Base-by-base conservation (phyloP, 2,797 vertebrate species). In the Anabas testudineus region DNA sequence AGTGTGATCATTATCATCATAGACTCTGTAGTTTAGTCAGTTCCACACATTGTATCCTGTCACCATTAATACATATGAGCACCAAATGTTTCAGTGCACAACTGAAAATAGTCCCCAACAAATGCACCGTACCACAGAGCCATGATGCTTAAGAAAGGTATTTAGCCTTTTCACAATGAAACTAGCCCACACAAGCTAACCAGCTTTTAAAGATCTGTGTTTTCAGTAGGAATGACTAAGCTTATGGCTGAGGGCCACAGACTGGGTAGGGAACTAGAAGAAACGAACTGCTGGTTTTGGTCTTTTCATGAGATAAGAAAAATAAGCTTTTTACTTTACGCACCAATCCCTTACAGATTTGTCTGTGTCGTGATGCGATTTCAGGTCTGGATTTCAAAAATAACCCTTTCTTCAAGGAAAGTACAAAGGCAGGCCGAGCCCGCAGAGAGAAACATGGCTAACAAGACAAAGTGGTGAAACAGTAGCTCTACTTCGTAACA, bases 401-500 rank as follows among this genome's bases (percentile, higher is more conserved):
- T 32, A 66, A 47, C 24, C 37, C 52, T 61, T 63, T 46, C 15
- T 67, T 39, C 30, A 74, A 65, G 36, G 58, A 59, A 70, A 48
- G 60, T 67, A 66, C 67, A 81, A 80, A 83, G 48, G 68, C 47
- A 22, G 63, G 59, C 54, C 75, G 73, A 46, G 64, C 56, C 67
- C 54, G 61, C 47, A 24, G 37, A 58, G 52, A 72, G 46, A 78
- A 74, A 81, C 66, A 76, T 59, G 53, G 59, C 58, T 64, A 67
- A 41, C 34, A 80, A 90, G 65, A 87, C 60, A 71, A 67, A 71
- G n/a, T 57, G 49, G 76, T 74, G 74, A 76, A 77, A 82, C 56
- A 80, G 78, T 76, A 83, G 73, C 73, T 86, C 48, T 74, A 81
- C 63, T 75, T 78, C 65, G 51, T 74, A 87, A 87, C 71, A 81